Conservation (phyloP, 2,113 vertebrate genomes). For the Myrmecobius fasciatus region DNA sequence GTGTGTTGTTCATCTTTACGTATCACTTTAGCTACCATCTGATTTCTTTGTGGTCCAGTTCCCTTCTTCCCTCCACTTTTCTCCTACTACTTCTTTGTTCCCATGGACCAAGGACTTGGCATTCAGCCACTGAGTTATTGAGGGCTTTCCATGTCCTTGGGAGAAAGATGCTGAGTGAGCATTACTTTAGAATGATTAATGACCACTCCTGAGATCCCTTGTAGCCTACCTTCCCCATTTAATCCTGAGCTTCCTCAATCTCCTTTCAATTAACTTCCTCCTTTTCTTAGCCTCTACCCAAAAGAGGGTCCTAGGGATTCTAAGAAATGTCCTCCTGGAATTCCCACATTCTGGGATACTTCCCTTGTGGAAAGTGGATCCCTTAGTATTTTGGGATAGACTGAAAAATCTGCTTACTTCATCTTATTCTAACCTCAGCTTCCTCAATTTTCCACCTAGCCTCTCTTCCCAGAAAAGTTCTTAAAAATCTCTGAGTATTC, state of each 20-base stretch:
- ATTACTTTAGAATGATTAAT: constrained; percentile 50
- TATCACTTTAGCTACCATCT: not conserved
- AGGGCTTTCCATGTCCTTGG: not conserved
- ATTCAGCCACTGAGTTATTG: not conserved
- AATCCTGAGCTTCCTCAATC: constrained; percentile 71
- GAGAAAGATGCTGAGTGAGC: constrained; percentile 9
- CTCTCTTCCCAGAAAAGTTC: constrained; percentile 11
- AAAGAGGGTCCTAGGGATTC: constrained; percentile 13
- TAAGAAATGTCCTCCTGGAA: constrained; percentile 45
- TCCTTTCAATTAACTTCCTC: constrained; percentile 61
- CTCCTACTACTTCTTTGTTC: not conserved
- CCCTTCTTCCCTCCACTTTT: not conserved
- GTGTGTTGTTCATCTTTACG: not conserved
- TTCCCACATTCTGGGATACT: constrained; percentile 52
- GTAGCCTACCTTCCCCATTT: not conserved
- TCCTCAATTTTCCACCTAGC: constrained; percentile 21
- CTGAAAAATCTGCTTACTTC: not conserved
- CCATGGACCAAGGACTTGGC: not conserved
- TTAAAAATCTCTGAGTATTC: constrained; percentile 5
- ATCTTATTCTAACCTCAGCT: not conserved
- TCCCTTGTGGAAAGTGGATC: not conserved
- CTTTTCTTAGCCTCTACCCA: constrained; percentile 55
- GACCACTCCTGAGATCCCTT: constrained; percentile 6
- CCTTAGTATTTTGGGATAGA: not conserved
- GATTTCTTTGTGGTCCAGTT: not conserved